A percentile compares a stretch with the other conserved stretches of the same genome.
These are phyloP conservation scores for Circaetus gallicus DNA, from an alignment of 2,113 vertebrate genomes.

Conservation along the genomic window DNA sequence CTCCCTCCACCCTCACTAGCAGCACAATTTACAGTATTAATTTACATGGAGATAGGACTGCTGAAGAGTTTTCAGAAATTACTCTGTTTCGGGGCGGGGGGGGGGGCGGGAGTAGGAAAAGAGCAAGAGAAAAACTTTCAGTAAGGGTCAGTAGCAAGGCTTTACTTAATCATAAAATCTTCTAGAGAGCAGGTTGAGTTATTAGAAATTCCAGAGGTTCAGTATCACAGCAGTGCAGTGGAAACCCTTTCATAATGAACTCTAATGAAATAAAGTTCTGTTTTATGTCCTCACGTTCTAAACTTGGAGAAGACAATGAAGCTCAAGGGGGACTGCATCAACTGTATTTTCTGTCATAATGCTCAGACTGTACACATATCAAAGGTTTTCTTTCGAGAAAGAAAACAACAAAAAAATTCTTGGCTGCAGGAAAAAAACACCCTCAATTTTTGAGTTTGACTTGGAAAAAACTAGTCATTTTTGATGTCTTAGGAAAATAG, in stretches of 20 bases:
- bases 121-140: not conserved
- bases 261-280: slow-evolving; percentile 33
- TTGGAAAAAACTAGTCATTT: not conserved
- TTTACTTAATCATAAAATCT: not conserved
- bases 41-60: slow-evolving; percentile 60
- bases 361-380: not conserved
- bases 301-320: slow-evolving; percentile 39
- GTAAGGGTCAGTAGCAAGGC: not conserved
- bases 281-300: slow-evolving; percentile 9
- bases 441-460: not conserved
- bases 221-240: not conserved
- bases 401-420: not conserved
- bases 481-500: slow-evolving; percentile 11
- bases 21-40: slow-evolving; percentile 70
- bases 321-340: not conserved
- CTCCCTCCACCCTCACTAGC: slow-evolving; percentile 46
- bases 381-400: not conserved
- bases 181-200: not conserved
- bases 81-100: not conserved
- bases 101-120: not conserved
- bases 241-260: slow-evolving; percentile 19
- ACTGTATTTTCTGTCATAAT: not conserved
- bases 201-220: slow-evolving; percentile 18
- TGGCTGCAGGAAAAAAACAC: not conserved
- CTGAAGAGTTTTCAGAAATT: slow-evolving; percentile 62